These are phyloP conservation scores for Argyresthia albistria DNA, from an alignment of 2,888 invertebrate genomes.

Conservation along the genomic window DNA sequence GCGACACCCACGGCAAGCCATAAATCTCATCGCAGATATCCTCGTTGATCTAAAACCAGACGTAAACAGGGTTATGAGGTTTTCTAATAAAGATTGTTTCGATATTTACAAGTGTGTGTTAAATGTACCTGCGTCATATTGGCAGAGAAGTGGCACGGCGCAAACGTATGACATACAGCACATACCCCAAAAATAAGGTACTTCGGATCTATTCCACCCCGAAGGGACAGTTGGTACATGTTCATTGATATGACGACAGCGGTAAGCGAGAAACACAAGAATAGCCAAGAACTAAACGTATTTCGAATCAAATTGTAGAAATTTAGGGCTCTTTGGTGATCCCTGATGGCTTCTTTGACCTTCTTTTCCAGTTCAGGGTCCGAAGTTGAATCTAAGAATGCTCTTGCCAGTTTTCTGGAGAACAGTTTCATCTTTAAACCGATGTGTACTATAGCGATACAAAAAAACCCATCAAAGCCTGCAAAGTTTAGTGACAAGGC, in stretches of 20 bases:
- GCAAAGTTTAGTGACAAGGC: constrained; percentile 32
- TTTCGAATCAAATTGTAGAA: constrained; percentile 34
- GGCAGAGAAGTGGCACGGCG: constrained; percentile 35
- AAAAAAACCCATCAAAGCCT: constrained; percentile 48
- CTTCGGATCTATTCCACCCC: constrained; percentile 29
- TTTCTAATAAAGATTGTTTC: too few species aligned
- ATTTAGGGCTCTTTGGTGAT: constrained; percentile 36
- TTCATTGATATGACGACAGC: constrained; percentile 40
- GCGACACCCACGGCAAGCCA: constrained; percentile 29
- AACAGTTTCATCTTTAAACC: constrained; percentile 41
- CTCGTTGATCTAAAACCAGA: constrained; percentile 28
- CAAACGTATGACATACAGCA: constrained; percentile 35
- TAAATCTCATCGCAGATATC: constrained; percentile 35
- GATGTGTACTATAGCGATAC: constrained; percentile 42
- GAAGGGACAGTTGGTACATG: constrained; percentile 35
- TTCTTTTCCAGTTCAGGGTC: constrained; percentile 21
- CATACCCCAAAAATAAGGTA: constrained; percentile 33
- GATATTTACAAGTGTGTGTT: too few species aligned
- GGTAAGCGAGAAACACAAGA: constrained; percentile 34
- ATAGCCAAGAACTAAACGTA: constrained; percentile 42
- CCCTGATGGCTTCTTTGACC: constrained; percentile 30
- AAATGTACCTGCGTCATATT: too few species aligned
- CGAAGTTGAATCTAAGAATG: constrained; percentile 26
- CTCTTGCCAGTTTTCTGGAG: constrained; percentile 26
- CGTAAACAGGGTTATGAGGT: too few species aligned